Base-by-base conservation (phyloP, 2,888 invertebrate species). In the Xestia c-nigrum region DNA sequence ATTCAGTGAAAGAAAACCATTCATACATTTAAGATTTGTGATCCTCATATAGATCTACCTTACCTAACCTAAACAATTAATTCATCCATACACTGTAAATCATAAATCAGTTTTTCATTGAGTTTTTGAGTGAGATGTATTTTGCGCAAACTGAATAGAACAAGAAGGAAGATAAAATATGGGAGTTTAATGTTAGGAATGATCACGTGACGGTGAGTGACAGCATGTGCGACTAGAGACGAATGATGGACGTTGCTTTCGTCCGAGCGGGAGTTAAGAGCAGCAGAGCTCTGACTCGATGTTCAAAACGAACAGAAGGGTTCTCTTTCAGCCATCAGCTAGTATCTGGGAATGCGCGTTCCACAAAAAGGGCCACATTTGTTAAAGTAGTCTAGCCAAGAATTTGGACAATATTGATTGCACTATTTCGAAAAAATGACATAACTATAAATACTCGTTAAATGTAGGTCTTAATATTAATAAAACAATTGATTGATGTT, bases 391-490 rank as follows among this genome's bases (percentile, higher is more conserved):
- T n/a, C 6, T 16, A 19, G 7, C 31, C 14, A 24, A 50, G 16
- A 19, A 38, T n/a, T 47, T n/a, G n/a, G 55, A 57, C 14, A 40
- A 52, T 74, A 69, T 38, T 75, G 19, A 50, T 19, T 59, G 50
- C 82, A 68, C 50, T 81, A 16, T 40, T 52, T 21, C 14, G 40
- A 46, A 46, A 16, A 12, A 61, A 61, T 14, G 19, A 9, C 40
- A 66, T 59, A 19, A n/a, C 38, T 57, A 21, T 59, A 47, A 47
- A 59, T 65, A 64, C 43, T 81, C 43, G 24, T 57, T 19, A 52
- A 52, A 65, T 65, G 21, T 52, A 19, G 12, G 9, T 57, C 14
- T 21, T n/a, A 31, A 47, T 69, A 47, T 55, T 31, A 14, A 55
- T 43, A 72, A 40, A 55, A 64, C 21, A 55, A 50, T 43, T 31